Conservation (phyloP, 1,140 invertebrate species). For the Panulirus ornatus region DNA sequence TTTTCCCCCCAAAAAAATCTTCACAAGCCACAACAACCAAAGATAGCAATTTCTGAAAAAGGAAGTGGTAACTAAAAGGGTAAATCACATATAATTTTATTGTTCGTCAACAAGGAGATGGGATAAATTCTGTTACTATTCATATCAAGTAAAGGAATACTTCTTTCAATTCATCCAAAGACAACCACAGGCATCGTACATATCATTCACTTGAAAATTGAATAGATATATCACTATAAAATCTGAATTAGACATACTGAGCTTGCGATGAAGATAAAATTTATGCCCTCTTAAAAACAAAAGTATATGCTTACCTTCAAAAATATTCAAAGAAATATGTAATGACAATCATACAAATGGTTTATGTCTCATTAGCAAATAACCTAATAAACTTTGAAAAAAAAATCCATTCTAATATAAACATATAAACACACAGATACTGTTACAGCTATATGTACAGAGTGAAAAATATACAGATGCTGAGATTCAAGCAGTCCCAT, state of each 20-base stretch:
- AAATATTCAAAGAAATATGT: neutral
- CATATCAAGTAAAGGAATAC: neutral
- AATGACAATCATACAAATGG: neutral
- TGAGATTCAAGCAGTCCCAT: too few relatives aligned
- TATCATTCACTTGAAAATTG: neutral
- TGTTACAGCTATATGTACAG: too few relatives aligned
- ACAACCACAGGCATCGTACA: neutral
- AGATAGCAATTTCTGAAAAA: too few relatives aligned
- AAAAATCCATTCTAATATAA: too few relatives aligned
- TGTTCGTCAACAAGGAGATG: slow-evolving; percentile 6
- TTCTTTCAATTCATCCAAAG: neutral
- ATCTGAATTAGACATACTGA: neutral
- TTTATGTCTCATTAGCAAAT: too few relatives aligned
- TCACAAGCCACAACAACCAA: too few relatives aligned
- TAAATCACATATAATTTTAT: slow-evolving; percentile 4
- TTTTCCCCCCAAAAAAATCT: too few relatives aligned
- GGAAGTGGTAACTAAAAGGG: neutral
- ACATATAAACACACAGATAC: neutral
- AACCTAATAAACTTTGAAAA: too few relatives aligned
- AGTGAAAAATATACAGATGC: too few relatives aligned
- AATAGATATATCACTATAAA: neutral
- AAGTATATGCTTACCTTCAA: neutral
- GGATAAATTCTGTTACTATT: neutral
- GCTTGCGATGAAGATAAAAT: slow-evolving; percentile 4
- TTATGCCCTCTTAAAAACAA: neutral